Evolutionary conservation across 2,888 invertebrate species (phyloP).

Genomic region (Hirtodrosophila histrioides): DNA sequence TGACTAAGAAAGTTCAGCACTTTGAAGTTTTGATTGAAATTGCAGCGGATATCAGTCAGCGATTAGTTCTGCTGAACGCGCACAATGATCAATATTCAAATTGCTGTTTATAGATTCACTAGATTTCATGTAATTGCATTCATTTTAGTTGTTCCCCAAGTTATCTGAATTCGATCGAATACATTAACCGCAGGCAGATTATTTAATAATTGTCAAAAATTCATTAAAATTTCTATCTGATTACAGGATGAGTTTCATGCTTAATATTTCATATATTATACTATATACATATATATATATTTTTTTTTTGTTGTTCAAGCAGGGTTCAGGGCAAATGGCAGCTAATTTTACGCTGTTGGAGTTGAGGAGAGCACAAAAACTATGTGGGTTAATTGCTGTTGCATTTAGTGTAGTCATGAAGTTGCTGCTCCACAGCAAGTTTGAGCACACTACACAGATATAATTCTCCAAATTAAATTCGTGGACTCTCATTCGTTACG

Average conservation of each 20-base stretch:
- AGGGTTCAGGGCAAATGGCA: constrained; percentile 9
- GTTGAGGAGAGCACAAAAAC: constrained; percentile 14
- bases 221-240: constrained; percentile 12
- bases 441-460: constrained; percentile 26
- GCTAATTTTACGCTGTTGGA: constrained; percentile 15
- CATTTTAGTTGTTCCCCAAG: too few species aligned
- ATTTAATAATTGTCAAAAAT: too few species aligned
- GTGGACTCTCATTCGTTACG: constrained; percentile 65
- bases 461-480: constrained; percentile 62
- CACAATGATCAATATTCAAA: too few species aligned
- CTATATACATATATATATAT: background rate
- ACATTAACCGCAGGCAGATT: too few species aligned
- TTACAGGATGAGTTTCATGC: constrained; percentile 53
- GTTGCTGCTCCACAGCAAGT: constrained; percentile 48
- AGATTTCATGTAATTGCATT: too few species aligned
- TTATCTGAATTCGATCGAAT: too few species aligned
- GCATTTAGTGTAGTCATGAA: constrained; percentile 54
- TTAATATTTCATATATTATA: constrained; percentile 8
- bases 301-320: constrained; percentile 9
- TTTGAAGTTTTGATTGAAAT: too few species aligned
- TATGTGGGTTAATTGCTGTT: constrained; percentile 67
- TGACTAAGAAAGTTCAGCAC: too few species aligned
- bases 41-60: too few species aligned
- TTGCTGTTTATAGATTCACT: too few species aligned
- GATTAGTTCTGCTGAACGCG: too few species aligned